phyloP scores from a whole-genome alignment of 2,888 invertebrate species.

The Darwinula stevensoni region DNA sequence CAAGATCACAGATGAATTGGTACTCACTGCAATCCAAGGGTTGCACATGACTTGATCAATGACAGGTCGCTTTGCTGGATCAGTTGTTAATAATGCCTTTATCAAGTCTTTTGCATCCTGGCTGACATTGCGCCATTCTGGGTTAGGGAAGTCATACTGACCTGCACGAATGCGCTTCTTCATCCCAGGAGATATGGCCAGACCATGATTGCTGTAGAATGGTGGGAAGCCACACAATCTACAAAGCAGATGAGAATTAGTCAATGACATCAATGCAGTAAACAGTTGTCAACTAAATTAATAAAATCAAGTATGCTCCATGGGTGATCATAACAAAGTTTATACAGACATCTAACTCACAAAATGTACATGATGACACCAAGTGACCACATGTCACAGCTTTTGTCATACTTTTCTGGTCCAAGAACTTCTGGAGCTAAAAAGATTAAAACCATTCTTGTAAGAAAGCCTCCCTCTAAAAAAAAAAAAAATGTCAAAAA shows the following conservation, averaged over 20 bases:
- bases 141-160: constrained; percentile 86
- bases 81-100: constrained; percentile 70
- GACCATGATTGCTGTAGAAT: constrained; percentile 89
- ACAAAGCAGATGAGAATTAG: constrained; percentile 5
- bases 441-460: constrained; percentile 11
- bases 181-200: constrained; percentile 97
- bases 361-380: constrained; percentile 98
- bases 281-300: neutral
- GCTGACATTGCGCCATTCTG: constrained; percentile 84
- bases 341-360: constrained; percentile 21
- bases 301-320: neutral
- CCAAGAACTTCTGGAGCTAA: constrained; percentile 60
- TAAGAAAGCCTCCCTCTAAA: constrained; percentile 6
- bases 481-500: constrained; percentile 5
- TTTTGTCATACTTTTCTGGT: constrained; percentile 91
- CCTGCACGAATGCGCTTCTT: constrained; percentile 82
- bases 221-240: constrained; percentile 88
- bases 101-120: constrained; percentile 85
- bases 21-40: constrained; percentile 55
- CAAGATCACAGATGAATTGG: no score
- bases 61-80: constrained; percentile 57
- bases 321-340: neutral
- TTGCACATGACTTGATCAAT: constrained; percentile 71
- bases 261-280: neutral
- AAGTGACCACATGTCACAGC: constrained; percentile 96